Evolutionary conservation across 2,113 vertebrate species (phyloP).

Genomic region (Hemiscyllium ocellatum): DNA sequence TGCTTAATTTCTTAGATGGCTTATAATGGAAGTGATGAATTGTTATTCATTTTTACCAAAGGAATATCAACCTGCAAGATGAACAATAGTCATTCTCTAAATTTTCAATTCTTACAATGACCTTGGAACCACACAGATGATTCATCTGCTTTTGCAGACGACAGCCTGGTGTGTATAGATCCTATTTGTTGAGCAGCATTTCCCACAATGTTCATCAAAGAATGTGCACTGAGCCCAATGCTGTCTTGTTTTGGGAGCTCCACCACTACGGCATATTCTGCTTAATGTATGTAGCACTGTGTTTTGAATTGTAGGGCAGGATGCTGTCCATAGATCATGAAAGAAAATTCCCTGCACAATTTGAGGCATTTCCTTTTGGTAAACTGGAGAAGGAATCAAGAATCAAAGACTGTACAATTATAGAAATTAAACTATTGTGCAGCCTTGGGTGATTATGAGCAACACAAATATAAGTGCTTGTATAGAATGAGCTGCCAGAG

Average conservation of each 20-base stretch:
- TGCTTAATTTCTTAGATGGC: neutral
- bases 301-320: neutral
- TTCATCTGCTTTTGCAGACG: neutral
- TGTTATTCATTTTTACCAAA: neutral
- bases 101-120: neutral
- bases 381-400: neutral
- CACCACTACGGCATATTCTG: neutral
- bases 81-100: neutral
- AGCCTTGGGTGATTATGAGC: neutral
- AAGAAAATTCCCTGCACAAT: neutral
- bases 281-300: neutral
- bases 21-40: neutral
- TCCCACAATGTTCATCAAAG: neutral
- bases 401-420: neutral
- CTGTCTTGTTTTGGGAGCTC: neutral
- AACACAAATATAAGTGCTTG: neutral
- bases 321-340: neutral
- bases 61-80: neutral
- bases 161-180: neutral
- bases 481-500: too few species aligned
- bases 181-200: neutral
- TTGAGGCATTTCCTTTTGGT: neutral
- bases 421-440: neutral
- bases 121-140: too few species aligned
- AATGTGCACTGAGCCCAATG: neutral